These are phyloP conservation scores for Pongo pygmaeus DNA, from an alignment of 2,113 vertebrate species.

Conservation along the genomic window DNA sequence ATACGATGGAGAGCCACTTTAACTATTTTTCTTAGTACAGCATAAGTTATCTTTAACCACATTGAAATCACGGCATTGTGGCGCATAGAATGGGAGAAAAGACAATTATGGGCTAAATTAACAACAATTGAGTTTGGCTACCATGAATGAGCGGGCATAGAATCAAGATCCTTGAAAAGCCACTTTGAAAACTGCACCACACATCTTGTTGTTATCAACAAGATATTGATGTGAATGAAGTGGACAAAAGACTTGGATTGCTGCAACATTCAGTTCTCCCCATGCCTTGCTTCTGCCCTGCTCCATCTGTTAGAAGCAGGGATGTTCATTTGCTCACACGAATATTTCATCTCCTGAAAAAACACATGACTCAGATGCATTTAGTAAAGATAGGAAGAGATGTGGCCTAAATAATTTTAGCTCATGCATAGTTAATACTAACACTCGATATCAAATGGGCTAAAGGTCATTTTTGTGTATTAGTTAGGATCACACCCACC, in stretches of 20 bases:
- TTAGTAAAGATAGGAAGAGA: neutral
- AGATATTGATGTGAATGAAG: neutral
- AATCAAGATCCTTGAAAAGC: neutral
- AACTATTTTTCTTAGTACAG: neutral
- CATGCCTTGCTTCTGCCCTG: accelerated
- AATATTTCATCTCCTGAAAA: neutral
- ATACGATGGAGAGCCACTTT: neutral
- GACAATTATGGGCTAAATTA: neutral
- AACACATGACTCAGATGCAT: neutral
- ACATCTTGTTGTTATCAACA: neutral
- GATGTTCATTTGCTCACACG: neutral
- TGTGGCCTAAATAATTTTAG: neutral
- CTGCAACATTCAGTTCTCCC: neutral
- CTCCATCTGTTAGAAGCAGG: neutral
- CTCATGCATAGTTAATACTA: neutral
- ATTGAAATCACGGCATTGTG: neutral
- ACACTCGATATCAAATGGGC: neutral
- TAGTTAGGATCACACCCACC: neutral
- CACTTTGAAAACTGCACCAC: neutral
- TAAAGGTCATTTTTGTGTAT: neutral
- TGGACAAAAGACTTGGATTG: neutral
- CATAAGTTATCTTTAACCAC: neutral
- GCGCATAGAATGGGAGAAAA: neutral
- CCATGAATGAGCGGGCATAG: neutral
- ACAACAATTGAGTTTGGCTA: neutral